Evolutionary conservation across 2,888 invertebrate genomes (phyloP).

Genomic region (Drosophila kokeensis): DNA sequence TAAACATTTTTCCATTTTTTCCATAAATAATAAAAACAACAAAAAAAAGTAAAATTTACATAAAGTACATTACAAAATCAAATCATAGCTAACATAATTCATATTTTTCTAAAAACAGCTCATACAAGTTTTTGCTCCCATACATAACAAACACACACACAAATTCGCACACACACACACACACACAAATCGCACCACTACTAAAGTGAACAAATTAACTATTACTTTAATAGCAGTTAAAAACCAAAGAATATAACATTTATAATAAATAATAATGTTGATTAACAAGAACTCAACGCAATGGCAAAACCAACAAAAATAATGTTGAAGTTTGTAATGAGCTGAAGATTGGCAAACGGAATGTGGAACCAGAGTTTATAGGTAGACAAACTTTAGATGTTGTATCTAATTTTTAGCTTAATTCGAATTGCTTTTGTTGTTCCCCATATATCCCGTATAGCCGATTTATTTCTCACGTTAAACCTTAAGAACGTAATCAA

Average conservation of each 20-base stretch:
- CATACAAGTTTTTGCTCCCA: constrained; percentile 70
- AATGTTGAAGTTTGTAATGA: constrained; percentile 43
- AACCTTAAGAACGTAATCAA: constrained; percentile 7
- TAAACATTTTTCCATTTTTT: constrained; percentile 47
- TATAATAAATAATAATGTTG: constrained; percentile 23
- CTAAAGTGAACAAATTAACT: constrained; percentile 54
- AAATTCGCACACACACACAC: constrained; percentile 21
- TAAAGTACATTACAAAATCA: constrained; percentile 22
- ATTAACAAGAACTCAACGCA: constrained; percentile 17
- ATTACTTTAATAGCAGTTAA: constrained; percentile 77
- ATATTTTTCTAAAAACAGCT: constrained; percentile 76
- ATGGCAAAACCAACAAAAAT: constrained; percentile 12
- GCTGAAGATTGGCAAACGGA: constrained; percentile 27
- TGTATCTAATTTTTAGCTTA: constrained; percentile 75
- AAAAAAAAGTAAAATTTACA: constrained; percentile 5
- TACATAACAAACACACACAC: constrained; percentile 32
- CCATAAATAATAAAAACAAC: constrained; percentile 31
- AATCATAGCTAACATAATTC: constrained; percentile 53
- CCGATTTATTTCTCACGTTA: constrained; percentile 35
- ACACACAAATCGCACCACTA: constrained; percentile 49
- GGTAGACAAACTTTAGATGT: constrained; percentile 73
- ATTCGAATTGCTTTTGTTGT: constrained; percentile 72
- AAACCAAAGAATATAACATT: constrained; percentile 14
- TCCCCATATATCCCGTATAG: constrained; percentile 9
- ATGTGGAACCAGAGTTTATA: constrained; percentile 60